A percentile compares a stretch with the other conserved stretches of the same genome.
Evolutionary conservation across 2,888 invertebrate genomes (phyloP).

Genomic region (Zygothrica quintamaculata): DNA sequence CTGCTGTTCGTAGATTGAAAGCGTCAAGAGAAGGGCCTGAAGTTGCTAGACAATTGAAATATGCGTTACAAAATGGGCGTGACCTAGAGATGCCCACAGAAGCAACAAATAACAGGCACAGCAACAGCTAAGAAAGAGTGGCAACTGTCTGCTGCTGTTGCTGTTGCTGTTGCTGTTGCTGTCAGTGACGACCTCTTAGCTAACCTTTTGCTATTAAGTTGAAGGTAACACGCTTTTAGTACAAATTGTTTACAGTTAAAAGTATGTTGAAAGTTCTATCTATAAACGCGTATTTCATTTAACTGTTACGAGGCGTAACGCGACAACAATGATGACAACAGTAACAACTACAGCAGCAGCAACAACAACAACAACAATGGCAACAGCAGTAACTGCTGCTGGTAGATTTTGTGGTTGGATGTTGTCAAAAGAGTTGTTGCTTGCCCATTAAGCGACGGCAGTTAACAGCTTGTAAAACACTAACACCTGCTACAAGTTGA

Average conservation of each 20-base stretch:
- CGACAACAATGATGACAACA: constrained; percentile 39
- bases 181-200: not conserved
- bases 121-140: constrained; percentile 12
- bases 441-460: constrained; percentile 69
- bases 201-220: not conserved
- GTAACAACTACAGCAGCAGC: constrained; percentile 12
- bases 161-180: not conserved
- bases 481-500: constrained; percentile 70
- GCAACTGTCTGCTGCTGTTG: not conserved
- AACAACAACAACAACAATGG: constrained; percentile 8
- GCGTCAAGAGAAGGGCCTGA: not conserved
- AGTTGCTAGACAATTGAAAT: constrained; percentile 52
- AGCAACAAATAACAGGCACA: constrained; percentile 5
- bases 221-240: not conserved
- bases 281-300: constrained; percentile 34
- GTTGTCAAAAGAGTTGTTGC: constrained; percentile 42
- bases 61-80: constrained; percentile 41
- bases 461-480: constrained; percentile 79
- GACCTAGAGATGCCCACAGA: not conserved
- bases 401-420: constrained; percentile 21
- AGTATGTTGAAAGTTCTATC: not conserved
- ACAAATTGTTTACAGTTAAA: not conserved
- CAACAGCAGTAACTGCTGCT: constrained; percentile 10
- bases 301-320: constrained; percentile 51
- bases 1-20: no score